phyloP scores from a whole-genome alignment of 2,113 vertebrate species.

The Pseudorectes ferrugineus region DNA sequence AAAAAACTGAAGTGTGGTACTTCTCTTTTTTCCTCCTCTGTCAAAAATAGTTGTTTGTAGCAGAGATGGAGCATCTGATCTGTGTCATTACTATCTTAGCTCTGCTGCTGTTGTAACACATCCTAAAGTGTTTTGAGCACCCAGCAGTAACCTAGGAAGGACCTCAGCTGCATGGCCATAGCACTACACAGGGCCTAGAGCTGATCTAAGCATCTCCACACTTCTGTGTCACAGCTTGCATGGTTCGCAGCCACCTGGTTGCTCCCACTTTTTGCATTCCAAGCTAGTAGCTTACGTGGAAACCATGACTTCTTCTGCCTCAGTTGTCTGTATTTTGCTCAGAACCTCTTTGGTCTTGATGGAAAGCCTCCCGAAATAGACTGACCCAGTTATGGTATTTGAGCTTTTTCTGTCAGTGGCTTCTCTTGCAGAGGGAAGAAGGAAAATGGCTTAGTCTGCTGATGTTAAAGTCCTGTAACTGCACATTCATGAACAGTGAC shows the following conservation, averaged over 20 bases:
- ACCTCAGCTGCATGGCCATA: fast-evolving
- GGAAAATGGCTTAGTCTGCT: not conserved
- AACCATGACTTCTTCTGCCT: not conserved
- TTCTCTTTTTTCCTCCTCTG: not conserved
- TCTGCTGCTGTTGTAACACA: not conserved
- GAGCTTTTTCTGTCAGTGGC: not conserved
- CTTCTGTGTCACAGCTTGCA: fast-evolving
- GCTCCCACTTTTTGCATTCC: not conserved
- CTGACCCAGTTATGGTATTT: not conserved
- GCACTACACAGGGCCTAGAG: not conserved
- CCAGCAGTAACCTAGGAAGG: not conserved
- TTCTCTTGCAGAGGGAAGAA: not conserved
- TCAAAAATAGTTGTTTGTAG: not conserved
- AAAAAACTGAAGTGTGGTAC: not conserved
- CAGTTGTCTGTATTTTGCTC: not conserved
- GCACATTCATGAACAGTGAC: not conserved
- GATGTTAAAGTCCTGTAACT: not conserved
- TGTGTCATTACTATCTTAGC: not conserved
- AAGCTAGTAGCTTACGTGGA: not conserved
- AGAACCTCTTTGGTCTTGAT: not conserved
- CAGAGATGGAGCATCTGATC: not conserved
- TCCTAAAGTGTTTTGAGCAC: not conserved
- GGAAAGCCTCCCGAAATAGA: not conserved
- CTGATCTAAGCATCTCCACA: not conserved
- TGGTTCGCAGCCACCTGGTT: not conserved